phyloP scores from a whole-genome alignment of 2,113 vertebrate genomes.

The Cheirogaleus medius region DNA sequence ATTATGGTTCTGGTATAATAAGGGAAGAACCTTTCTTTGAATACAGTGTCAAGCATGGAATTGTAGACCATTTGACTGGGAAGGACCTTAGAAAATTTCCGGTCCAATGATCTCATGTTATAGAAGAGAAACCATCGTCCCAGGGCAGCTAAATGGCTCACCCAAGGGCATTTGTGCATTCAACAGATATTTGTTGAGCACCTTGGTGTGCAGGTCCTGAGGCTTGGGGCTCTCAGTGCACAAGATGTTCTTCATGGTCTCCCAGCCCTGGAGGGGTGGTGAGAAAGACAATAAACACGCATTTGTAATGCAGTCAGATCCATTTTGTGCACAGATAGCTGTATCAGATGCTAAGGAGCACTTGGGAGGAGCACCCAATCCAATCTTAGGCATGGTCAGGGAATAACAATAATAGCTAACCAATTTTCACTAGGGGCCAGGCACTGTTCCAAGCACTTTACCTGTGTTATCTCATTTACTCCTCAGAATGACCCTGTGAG shows the following conservation, averaged over 20 bases:
- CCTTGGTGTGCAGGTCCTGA: not conserved
- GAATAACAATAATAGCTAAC: not conserved
- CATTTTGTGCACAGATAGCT: not conserved
- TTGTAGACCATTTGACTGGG: conserved; percentile 20
- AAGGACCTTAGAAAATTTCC: conserved; percentile 50
- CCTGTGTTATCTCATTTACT: not conserved
- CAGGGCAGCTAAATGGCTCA: not conserved
- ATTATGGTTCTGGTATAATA: conserved; percentile 42
- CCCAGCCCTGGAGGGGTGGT: not conserved
- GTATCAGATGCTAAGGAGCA: not conserved
- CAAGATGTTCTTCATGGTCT: not conserved
- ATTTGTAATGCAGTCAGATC: too few species aligned
- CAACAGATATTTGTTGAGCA: not conserved
- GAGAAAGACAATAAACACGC: not conserved
- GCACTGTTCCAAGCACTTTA: not conserved
- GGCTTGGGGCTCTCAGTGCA: not conserved
- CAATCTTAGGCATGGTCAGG: not conserved
- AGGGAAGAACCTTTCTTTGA: conserved; percentile 17
- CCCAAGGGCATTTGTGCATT: not conserved
- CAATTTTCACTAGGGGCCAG: not conserved
- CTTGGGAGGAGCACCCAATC: not conserved
- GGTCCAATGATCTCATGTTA: not conserved
- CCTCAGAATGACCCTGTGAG: not conserved
- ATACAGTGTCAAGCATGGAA: conserved; percentile 33
- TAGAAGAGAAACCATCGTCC: not conserved